Evolutionary conservation across 2,888 invertebrate species (phyloP), one percentile per base, ranked within the genome.

Genomic region (Chalcis sispes): DNA sequence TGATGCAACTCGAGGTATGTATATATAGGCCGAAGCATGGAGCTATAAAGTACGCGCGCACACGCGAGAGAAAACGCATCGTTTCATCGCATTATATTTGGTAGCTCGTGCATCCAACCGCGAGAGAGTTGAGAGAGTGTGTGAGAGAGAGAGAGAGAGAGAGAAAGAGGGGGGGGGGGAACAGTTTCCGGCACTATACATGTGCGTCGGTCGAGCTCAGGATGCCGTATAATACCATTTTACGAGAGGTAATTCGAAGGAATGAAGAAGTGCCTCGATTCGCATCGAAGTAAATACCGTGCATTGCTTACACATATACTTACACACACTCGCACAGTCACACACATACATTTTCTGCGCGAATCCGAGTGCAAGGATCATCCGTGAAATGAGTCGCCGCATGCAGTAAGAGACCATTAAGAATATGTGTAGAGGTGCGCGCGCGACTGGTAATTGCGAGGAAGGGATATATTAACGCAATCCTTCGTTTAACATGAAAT

Each of bases 401-500:
- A 5, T 23, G 4, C 23, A 25, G 4, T 13, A 13, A 42, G 8
- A 18, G 42, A 2, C 48, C 42, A 58, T 62, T 62, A 70, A 1
- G 32, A 27, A 23, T n/a, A n/a, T n/a, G n/a, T n/a, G n/a, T n/a
- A n/a, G n/a, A 27, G 50, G 20, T 40, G 52, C 23, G 50, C 15
- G 58, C 7, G 27, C 7, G 36, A 13, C 20, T 15, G 29, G 67
- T 67, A 73, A 75, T 75, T 62, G 62, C 69, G 50, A 61, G 56
- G n/a, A 52, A n/a, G 23, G 62, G 46, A 40, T 18, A n/a, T 20
- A 66, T 75, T 65, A 65, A 61, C 62, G 61, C 62, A 32, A 62
- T 62, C 50, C 72, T n/a, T 59, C 62, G 64, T 76, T 76, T 72
- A 71, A 62, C 72, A 64, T 50, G 52, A 66, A 76, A 72, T 76